Evolutionary conservation across 2,888 invertebrate species (phyloP).

Genomic region (Scaeva pyrastri): DNA sequence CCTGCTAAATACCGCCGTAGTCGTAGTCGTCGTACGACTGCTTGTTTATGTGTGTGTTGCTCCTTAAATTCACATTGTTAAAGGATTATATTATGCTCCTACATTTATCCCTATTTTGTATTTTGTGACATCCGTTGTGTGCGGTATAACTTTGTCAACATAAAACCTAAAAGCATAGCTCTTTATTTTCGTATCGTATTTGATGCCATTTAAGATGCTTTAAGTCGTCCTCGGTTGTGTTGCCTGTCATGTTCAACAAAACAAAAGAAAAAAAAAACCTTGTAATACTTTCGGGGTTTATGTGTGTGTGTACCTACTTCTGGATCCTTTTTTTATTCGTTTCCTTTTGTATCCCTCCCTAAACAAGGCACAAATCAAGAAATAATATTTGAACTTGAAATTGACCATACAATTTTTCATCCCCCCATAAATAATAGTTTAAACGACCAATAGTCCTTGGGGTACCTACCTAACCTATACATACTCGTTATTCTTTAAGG

Average conservation of each 20-base stretch:
- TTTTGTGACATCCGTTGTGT: conserved; percentile 19
- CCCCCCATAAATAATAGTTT: background rate
- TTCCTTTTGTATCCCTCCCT: background rate
- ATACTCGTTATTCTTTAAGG: too few species aligned
- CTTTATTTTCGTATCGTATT: background rate
- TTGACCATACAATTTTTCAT: conserved; percentile 19
- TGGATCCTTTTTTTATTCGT: background rate
- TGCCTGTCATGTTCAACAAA: conserved; percentile 20
- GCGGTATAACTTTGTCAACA: conserved; percentile 32
- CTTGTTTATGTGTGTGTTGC: background rate
- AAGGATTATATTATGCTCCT: conserved; percentile 5
- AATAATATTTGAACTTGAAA: conserved; percentile 33
- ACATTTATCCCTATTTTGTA: background rate
- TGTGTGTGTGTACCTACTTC: background rate
- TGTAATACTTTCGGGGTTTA: conserved; percentile 14
- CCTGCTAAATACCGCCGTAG: too few species aligned
- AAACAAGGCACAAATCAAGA: conserved; percentile 12
- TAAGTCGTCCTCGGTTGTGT: conserved; percentile 33
- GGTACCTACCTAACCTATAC: background rate
- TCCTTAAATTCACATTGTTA: conserved; percentile 19
- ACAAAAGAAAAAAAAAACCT: background rate
- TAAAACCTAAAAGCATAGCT: conserved; percentile 30
- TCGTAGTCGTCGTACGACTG: background rate
- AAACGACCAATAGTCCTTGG: background rate
- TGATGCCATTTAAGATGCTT: conserved; percentile 29